Evolutionary conservation across 2,888 invertebrate genomes (phyloP), one percentile per base, ranked within the genome.

Genomic region (Ctena decussata): DNA sequence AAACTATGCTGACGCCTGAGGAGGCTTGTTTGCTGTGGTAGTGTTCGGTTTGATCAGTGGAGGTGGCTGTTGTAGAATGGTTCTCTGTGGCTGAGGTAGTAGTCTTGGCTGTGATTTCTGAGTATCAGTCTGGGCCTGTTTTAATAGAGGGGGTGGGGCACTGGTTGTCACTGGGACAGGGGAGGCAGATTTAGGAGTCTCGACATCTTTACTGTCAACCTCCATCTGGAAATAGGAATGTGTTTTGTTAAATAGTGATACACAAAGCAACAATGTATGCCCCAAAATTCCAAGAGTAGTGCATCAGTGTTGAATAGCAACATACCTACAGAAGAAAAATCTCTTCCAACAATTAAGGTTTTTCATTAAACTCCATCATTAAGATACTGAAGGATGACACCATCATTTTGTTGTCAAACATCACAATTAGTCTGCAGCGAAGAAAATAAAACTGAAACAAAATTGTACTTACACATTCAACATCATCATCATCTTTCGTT

Each of bases 31-130:
- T 6, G 60, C 46, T 32, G 72, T 21, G 37, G 75, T 53, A 21
- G 77, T 75, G 12, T 76, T 85, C 24, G 93, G 93, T 60, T 90
- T 91, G 86, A 94, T 93, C 71, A 94, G 87, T n/a, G 93, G 94
- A 27, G 94, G 94, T 2, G 94, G 94, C 72, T 94, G 93, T 60
- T 94, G 93, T 69, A 94, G 79, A 75, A 93, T 93, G 11, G 93
- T 92, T 75, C 91, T 85, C 83, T 92, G 92, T 46, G 84, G 86
- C 49, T 53, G 86, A 81, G 90, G 90, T 81, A 90, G 77, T 35
- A 90, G 75, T 82, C 87, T 79, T 44, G 72, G 84, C 74, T 84
- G 84, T 60, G 80, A 27, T 80, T 87, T 87, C 49, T 77, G 82
- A 57, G 76, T 39, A 60, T 87, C 87, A 21, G 30, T 74, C 49